Percentiles rank a stretch among this genome's conserved stretches.
Conservation (phyloP, 2,888 invertebrate species). For the Pycnomerus fuliginosus region DNA sequence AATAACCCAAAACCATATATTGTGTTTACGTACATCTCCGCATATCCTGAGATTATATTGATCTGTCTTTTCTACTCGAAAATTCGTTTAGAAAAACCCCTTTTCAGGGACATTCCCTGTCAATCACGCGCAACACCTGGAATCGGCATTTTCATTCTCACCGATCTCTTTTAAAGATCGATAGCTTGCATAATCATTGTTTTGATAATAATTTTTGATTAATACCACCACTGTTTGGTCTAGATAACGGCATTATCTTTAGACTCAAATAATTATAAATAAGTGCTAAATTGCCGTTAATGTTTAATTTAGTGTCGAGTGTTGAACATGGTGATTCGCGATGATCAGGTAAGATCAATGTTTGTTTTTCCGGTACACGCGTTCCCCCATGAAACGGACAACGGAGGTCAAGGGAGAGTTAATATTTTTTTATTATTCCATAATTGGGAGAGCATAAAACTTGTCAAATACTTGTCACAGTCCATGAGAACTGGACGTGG, state of each 20-base stretch:
- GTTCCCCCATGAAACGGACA: slow-evolving; percentile 6
- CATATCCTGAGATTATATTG: slow-evolving; percentile 21
- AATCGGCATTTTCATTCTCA: slow-evolving; percentile 9
- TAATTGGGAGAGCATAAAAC: slow-evolving; percentile 48
- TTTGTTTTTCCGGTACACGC: slow-evolving; percentile 8
- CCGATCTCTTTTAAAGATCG: background rate
- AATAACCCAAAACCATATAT: slow-evolving; percentile 5
- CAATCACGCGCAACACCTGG: slow-evolving; percentile 34
- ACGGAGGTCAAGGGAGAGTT: slow-evolving; percentile 38
- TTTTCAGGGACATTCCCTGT: slow-evolving; percentile 24
- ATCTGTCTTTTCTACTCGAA: slow-evolving; percentile 6
- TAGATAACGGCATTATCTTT: slow-evolving; percentile 7
- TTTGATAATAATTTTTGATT: slow-evolving; percentile 1
- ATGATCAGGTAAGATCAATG: slow-evolving; percentile 1
- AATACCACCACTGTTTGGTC: slow-evolving; percentile 3
- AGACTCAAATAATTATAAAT: slow-evolving; percentile 3
- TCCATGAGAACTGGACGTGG: slow-evolving; percentile 24
- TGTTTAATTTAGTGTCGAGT: slow-evolving; percentile 2
- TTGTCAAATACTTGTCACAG: slow-evolving; percentile 46
- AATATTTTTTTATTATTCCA: slow-evolving; percentile 43
- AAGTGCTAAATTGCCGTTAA: background rate
- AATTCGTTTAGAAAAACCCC: slow-evolving; percentile 23
- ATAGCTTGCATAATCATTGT: too few species aligned
- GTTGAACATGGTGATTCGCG: slow-evolving; percentile 3
- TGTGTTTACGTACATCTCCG: slow-evolving; percentile 15